Evolutionary conservation across 2,797 vertebrate genomes (phyloP).

Genomic region (Danio aesculapii): DNA sequence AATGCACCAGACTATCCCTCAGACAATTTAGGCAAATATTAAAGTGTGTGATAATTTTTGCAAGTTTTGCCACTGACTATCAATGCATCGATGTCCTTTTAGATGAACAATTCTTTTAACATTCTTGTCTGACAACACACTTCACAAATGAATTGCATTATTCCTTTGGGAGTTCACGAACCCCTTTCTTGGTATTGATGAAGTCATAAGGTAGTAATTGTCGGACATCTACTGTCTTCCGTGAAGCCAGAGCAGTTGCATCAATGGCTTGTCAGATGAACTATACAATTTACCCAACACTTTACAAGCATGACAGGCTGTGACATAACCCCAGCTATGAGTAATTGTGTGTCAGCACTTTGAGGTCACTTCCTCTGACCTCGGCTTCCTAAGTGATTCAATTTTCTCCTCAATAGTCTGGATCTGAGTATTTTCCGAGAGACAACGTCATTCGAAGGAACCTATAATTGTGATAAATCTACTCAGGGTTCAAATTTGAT

Average conservation of each 20-base stretch:
- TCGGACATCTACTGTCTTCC: conserved; percentile 2
- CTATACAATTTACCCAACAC: conserved; percentile 47
- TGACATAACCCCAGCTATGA: conserved; percentile 70
- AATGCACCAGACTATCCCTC: too few species aligned
- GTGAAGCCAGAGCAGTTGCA: background rate
- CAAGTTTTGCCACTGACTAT: background rate
- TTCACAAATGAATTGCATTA: background rate
- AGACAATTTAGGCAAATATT: background rate
- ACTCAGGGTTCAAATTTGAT: conserved; percentile 29
- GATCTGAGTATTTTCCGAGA: conserved; percentile 73
- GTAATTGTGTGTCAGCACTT: conserved; percentile 71
- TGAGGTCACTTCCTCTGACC: conserved; percentile 80
- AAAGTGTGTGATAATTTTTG: background rate
- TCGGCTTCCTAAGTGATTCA: conserved; percentile 80
- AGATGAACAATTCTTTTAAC: background rate
- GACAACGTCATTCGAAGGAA: conserved; percentile 33
- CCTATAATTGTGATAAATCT: conserved; percentile 40
- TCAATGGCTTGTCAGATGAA: conserved; percentile 26
- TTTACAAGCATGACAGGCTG: conserved; percentile 46
- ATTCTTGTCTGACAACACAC: background rate
- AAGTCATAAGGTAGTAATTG: conserved; percentile 15
- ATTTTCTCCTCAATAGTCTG: conserved; percentile 74
- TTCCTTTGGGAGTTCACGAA: conserved; percentile 1
- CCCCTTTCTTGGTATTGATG: conserved; percentile 1
- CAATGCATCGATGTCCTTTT: background rate